Conservation (phyloP, 2,888 invertebrate genomes). For the Chrysolina oricalcia region DNA sequence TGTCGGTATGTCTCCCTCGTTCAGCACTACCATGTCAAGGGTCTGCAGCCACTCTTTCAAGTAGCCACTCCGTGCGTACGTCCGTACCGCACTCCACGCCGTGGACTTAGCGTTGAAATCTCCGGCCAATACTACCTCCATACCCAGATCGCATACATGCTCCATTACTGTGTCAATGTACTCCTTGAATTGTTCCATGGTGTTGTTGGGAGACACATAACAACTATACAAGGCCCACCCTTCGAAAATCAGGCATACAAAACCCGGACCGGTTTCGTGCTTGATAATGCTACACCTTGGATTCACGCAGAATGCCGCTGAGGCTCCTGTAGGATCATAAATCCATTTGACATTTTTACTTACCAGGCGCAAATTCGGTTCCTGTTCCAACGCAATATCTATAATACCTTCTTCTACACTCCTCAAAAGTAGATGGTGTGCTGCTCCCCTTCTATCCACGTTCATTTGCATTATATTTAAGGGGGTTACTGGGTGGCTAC, state of each 20-base stretch:
- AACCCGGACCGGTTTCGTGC: slow-evolving; percentile 17
- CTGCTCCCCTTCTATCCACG: slow-evolving; percentile 11
- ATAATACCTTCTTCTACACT: background rate
- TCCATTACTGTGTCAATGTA: background rate
- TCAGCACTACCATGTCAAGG: no score
- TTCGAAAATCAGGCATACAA: slow-evolving; percentile 16
- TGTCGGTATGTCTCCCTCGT: no score
- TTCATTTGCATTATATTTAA: no score
- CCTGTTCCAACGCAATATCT: slow-evolving; percentile 16
- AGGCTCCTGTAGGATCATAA: background rate
- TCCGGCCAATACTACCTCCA: slow-evolving; percentile 25
- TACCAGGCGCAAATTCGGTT: background rate
- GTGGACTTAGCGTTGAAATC: slow-evolving; percentile 25
- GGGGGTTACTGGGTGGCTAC: background rate
- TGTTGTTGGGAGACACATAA: background rate
- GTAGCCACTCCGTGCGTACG: no score
- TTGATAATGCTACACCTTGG: no score
- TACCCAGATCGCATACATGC: background rate
- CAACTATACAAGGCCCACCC: background rate
- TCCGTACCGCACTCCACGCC: background rate
- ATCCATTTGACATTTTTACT: background rate
- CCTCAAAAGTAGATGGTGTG: background rate
- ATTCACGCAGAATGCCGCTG: background rate
- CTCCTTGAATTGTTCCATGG: background rate
- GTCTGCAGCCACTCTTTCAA: no score